Evolutionary conservation across 2,888 invertebrate genomes (phyloP).

Genomic region (Eupithecia pulchellata): DNA sequence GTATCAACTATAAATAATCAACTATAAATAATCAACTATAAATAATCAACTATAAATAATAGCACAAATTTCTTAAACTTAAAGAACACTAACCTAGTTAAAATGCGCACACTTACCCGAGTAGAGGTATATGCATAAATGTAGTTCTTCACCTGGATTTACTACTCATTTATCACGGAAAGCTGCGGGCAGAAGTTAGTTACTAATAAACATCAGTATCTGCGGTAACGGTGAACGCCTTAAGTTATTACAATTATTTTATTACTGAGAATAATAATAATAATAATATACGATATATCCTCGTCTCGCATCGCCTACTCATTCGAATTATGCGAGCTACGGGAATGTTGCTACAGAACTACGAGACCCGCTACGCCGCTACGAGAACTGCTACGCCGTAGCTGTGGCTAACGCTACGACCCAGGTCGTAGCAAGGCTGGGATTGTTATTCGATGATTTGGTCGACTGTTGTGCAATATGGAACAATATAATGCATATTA

Average conservation of each 20-base stretch:
- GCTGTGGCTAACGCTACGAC: neutral
- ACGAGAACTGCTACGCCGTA: constrained; percentile 1
- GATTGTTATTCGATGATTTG: neutral
- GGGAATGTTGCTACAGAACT: constrained; percentile 3
- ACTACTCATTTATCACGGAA: too few relatives aligned
- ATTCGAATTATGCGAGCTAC: constrained; percentile 3
- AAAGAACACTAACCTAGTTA: too few relatives aligned
- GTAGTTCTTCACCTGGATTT: too few relatives aligned
- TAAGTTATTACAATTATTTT: neutral
- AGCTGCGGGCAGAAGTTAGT: too few relatives aligned
- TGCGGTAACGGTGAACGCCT: neutral
- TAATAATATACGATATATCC: neutral
- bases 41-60: too few relatives aligned
- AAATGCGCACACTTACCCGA: too few relatives aligned
- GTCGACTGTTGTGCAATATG: neutral
- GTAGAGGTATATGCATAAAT: too few relatives aligned
- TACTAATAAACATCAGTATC: neutral
- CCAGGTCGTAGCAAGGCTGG: neutral
- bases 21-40: too few relatives aligned
- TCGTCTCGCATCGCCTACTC: neutral
- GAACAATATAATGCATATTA: neutral
- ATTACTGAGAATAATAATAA: neutral
- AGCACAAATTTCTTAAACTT: too few relatives aligned
- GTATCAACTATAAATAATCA: too few relatives aligned
- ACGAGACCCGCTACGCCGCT: neutral